A percentile compares a stretch with the other conserved stretches of the same genome.
These are phyloP conservation scores for Rhegmatorhina hoffmannsi DNA, from an alignment of 2,113 vertebrate genomes.

Conservation along the genomic window DNA sequence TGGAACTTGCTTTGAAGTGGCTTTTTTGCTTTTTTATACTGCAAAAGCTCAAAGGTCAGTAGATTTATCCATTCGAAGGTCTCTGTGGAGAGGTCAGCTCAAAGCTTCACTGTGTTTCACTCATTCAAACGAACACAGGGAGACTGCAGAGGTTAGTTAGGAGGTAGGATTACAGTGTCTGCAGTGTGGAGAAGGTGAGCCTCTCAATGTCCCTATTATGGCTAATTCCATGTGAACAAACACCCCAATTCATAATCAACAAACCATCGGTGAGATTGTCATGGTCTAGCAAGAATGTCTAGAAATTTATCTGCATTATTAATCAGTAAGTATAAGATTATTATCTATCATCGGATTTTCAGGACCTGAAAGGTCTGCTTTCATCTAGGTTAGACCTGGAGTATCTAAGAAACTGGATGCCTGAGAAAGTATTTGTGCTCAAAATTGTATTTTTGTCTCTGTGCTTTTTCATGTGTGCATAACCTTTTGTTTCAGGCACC, in stretches of 20 bases:
- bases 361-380: not conserved
- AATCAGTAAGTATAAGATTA: not conserved
- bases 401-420: not conserved
- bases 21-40: conserved; percentile 43
- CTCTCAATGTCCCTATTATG: conserved; percentile 54
- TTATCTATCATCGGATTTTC: not conserved
- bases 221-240: conserved; percentile 32
- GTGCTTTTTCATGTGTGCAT: not conserved
- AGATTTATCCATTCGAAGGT: conserved; percentile 48
- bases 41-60: conserved; percentile 62
- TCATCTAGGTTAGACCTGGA: not conserved
- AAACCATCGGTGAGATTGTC: not conserved
- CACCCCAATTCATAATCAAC: not conserved
- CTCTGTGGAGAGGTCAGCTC: conserved; percentile 53
- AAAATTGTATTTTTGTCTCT: not conserved
- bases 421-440: not conserved
- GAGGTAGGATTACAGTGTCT: conserved; percentile 54
- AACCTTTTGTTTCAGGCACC: conserved; percentile 1
- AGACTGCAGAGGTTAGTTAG: conserved; percentile 23
- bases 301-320: not conserved
- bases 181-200: conserved; percentile 32
- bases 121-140: not conserved
- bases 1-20: conserved; percentile 58
- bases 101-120: conserved; percentile 60
- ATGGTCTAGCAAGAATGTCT: not conserved